phyloP scores from a whole-genome alignment of 1,140 invertebrate species.

The Colletes latitarsis region DNA sequence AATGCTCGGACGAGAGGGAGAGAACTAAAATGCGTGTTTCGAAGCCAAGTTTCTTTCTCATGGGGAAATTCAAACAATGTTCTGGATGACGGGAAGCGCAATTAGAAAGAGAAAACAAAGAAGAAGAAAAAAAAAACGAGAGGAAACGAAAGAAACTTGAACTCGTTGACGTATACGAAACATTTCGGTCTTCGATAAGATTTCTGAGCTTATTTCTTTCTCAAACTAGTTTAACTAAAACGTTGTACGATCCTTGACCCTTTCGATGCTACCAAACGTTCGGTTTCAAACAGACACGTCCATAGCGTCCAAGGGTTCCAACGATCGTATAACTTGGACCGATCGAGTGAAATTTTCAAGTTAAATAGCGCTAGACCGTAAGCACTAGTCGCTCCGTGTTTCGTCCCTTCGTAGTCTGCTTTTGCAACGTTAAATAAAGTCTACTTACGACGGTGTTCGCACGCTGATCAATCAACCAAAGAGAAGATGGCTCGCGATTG shows the following conservation, averaged over 20 bases:
- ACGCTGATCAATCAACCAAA: background rate
- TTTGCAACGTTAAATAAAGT: conserved; percentile 10
- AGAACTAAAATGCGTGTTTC: background rate
- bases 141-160: background rate
- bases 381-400: background rate
- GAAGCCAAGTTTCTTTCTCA: background rate
- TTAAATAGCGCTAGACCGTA: background rate
- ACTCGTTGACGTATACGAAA: background rate
- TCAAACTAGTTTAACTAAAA: too few species aligned
- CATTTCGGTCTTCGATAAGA: background rate
- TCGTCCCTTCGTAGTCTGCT: background rate
- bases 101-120: too few species aligned
- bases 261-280: background rate
- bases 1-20: background rate
- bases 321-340: background rate
- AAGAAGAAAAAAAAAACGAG: background rate
- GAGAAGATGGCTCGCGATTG: too few species aligned
- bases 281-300: background rate
- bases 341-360: background rate
- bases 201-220: too few species aligned
- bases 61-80: background rate
- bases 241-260: background rate
- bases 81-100: background rate
- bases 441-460: background rate
- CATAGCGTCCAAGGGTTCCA: background rate